Evolutionary conservation across 2,113 vertebrate genomes (phyloP).

Genomic region (Puntigrus tetrazona): DNA sequence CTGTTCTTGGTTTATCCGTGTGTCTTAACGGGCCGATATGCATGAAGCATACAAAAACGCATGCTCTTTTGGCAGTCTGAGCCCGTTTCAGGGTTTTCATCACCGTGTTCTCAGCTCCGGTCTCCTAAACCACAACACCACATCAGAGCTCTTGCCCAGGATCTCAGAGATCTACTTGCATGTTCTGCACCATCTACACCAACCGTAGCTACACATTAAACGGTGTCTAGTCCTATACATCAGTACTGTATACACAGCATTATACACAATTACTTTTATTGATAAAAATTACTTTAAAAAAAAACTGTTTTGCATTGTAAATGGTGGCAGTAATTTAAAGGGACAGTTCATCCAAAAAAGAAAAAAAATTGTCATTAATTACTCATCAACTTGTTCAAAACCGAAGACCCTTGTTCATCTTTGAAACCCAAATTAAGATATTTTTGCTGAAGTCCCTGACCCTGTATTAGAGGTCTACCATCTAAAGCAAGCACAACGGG

Average conservation of each 20-base stretch:
- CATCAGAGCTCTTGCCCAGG: slow-evolving; percentile 28
- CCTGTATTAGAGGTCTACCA: too few relatives aligned
- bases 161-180: slow-evolving; percentile 15
- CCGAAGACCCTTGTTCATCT: too few relatives aligned
- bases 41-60: slow-evolving; percentile 7
- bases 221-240: background rate
- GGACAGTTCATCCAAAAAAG: too few relatives aligned
- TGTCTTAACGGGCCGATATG: background rate
- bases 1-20: background rate
- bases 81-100: slow-evolving; percentile 22
- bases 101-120: slow-evolving; percentile 19
- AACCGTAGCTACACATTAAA: slow-evolving; percentile 23
- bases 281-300: too few relatives aligned
- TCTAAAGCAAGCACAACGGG: too few relatives aligned
- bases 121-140: slow-evolving; percentile 33
- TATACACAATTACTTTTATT: too few relatives aligned
- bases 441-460: too few relatives aligned
- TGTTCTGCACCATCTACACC: slow-evolving; percentile 23
- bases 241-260: background rate
- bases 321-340: background rate
- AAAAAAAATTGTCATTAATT: too few relatives aligned
- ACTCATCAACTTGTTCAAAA: too few relatives aligned
- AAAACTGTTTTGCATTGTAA: background rate
- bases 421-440: too few relatives aligned
- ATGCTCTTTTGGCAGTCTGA: background rate